These are phyloP conservation scores for Hoplodrina blanda DNA, from an alignment of 2,888 invertebrate species.

Conservation along the genomic window DNA sequence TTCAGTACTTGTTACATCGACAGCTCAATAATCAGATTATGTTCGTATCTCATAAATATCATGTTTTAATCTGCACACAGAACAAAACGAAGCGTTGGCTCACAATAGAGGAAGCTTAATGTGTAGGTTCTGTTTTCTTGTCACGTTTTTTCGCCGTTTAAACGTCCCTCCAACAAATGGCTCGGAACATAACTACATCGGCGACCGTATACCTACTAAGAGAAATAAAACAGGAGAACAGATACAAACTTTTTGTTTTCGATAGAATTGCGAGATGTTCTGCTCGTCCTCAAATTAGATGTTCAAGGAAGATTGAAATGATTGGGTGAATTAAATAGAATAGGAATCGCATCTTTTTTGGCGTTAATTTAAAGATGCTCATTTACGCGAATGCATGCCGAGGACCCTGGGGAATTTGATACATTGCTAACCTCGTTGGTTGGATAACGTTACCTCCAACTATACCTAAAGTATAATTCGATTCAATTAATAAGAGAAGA, in stretches of 20 bases:
- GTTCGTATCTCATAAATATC: constrained; percentile 76
- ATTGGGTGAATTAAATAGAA: not conserved
- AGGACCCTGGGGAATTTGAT: no score
- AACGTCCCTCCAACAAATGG: constrained; percentile 85
- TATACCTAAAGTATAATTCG: no score
- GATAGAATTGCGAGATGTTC: constrained; percentile 34
- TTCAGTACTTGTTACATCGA: constrained; percentile 40
- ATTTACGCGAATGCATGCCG: no score
- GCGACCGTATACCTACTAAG: constrained; percentile 72
- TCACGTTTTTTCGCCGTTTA: constrained; percentile 88
- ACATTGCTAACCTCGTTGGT: no score
- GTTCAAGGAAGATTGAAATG: constrained; percentile 11
- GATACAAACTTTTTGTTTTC: constrained; percentile 56
- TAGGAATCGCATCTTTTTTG: not conserved
- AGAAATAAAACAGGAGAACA: constrained; percentile 68
- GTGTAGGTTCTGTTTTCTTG: constrained; percentile 85
- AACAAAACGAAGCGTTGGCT: constrained; percentile 78
- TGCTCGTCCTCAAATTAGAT: constrained; percentile 16
- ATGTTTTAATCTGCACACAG: constrained; percentile 83
- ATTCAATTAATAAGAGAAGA: no score
- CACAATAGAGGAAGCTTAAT: constrained; percentile 85
- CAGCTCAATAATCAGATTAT: constrained; percentile 62
- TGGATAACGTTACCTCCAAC: no score
- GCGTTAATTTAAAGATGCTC: not conserved
- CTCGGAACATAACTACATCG: constrained; percentile 82